These are phyloP conservation scores for Anser brachyrhynchus DNA, from an alignment of 2,113 vertebrate species.

Conservation along the genomic window DNA sequence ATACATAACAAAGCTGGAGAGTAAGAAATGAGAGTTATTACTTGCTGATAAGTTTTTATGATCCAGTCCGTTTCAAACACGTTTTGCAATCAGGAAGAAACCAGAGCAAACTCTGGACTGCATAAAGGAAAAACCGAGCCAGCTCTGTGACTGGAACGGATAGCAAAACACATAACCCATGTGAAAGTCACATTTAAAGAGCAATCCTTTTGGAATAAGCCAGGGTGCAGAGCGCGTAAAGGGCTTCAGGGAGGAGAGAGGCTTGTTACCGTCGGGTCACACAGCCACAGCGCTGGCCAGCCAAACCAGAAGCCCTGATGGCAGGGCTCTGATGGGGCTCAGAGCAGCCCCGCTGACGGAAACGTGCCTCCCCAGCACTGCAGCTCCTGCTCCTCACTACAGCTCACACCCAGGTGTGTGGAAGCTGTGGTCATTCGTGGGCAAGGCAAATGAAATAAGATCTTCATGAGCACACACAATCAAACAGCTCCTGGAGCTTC, in stretches of 20 bases:
- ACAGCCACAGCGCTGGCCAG: neutral
- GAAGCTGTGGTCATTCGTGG: fast-evolving
- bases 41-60: neutral
- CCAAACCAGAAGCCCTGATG: neutral
- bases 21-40: neutral
- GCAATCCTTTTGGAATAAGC: neutral
- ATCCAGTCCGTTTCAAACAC: neutral
- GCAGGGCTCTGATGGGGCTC: neutral
- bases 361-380: neutral
- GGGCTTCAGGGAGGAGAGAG: neutral
- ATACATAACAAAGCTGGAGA: neutral
- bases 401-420: fast-evolving
- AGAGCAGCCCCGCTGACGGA: neutral
- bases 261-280: neutral
- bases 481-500: neutral
- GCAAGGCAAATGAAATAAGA: neutral
- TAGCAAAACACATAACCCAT: neutral
- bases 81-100: constrained; percentile 27
- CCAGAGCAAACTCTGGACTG: neutral
- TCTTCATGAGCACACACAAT: neutral
- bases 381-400: neutral
- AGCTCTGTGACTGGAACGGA: neutral
- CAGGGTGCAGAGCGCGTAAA: neutral
- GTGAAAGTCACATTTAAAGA: neutral
- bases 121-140: neutral